These are phyloP conservation scores for Scaptomyza hsui DNA, from an alignment of 1,140 invertebrate species.

Conservation along the genomic window DNA sequence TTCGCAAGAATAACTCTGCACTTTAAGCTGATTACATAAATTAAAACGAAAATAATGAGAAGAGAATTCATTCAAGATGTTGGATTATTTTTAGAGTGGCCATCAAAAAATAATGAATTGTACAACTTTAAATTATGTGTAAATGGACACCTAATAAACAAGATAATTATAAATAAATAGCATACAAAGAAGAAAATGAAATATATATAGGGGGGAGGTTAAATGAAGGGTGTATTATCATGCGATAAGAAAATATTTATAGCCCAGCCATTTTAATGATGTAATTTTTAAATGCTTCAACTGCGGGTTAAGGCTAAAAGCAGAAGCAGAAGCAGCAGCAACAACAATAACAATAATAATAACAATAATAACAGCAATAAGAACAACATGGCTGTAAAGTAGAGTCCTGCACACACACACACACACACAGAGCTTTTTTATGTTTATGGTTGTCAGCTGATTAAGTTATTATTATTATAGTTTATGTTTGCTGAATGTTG, in stretches of 20 bases:
- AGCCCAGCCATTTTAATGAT: conserved; percentile 12
- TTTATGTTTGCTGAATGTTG: conserved; percentile 32
- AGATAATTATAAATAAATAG: neutral
- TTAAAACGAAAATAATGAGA: no score
- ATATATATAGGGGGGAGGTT: neutral
- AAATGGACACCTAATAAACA: neutral
- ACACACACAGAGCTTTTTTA: conserved; percentile 31
- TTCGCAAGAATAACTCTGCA: no score
- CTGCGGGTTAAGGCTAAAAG: conserved; percentile 9
- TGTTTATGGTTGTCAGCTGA: conserved; percentile 41
- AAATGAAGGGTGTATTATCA: conserved; percentile 1
- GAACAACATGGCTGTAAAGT: neutral
- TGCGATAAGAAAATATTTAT: conserved; percentile 47
- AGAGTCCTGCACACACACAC: no score
- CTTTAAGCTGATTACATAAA: neutral
- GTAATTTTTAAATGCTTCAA: conserved; percentile 24
- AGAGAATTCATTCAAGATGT: no score
- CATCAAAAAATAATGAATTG: no score
- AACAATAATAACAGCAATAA: conserved; percentile 5
- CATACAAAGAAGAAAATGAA: neutral
- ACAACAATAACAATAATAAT: neutral
- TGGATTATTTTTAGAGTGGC: neutral
- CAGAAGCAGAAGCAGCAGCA: no score
- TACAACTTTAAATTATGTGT: neutral
- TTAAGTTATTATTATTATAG: conserved; percentile 48